Evolutionary conservation across 2,888 invertebrate species (phyloP).

Genomic region (Rhogogaster chlorosoma): DNA sequence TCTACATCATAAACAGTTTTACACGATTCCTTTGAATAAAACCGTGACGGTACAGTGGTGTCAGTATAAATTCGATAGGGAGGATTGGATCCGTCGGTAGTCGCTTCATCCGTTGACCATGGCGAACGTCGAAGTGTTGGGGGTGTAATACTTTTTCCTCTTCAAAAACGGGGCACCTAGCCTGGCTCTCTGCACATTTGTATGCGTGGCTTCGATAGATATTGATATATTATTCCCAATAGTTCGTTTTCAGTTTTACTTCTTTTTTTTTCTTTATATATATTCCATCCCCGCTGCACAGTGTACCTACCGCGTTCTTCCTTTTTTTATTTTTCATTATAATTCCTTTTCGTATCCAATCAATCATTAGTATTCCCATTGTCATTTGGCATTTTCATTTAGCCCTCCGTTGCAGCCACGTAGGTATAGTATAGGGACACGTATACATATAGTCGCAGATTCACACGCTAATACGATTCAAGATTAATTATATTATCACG

Average conservation of each 20-base stretch:
- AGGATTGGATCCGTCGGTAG: not conserved
- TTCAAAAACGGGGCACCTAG: slow-evolving; percentile 59
- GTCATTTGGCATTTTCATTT: slow-evolving; percentile 77
- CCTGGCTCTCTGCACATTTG: slow-evolving; percentile 68
- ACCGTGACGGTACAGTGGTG: not conserved
- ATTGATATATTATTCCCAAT: slow-evolving; percentile 78
- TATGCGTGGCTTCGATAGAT: slow-evolving; percentile 78
- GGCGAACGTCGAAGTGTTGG: not conserved
- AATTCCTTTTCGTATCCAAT: slow-evolving; percentile 78
- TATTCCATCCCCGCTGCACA: slow-evolving; percentile 54
- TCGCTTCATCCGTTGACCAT: slow-evolving; percentile 18
- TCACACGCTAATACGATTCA: slow-evolving; percentile 76
- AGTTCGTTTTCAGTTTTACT: slow-evolving; percentile 69
- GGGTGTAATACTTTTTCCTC: slow-evolving; percentile 54
- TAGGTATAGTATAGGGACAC: no score
- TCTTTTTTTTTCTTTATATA: slow-evolving; percentile 62
- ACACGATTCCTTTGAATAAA: not conserved
- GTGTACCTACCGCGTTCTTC: not conserved
- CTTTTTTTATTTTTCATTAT: slow-evolving; percentile 77
- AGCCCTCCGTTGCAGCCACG: slow-evolving; percentile 69
- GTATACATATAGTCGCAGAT: slow-evolving; percentile 36
- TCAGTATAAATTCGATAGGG: not conserved
- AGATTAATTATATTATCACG: slow-evolving; percentile 74
- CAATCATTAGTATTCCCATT: slow-evolving; percentile 78
- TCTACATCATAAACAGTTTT: not conserved